Base-by-base conservation (phyloP, 2,113 vertebrate genomes). In the Oncorhynchus clarkii region DNA sequence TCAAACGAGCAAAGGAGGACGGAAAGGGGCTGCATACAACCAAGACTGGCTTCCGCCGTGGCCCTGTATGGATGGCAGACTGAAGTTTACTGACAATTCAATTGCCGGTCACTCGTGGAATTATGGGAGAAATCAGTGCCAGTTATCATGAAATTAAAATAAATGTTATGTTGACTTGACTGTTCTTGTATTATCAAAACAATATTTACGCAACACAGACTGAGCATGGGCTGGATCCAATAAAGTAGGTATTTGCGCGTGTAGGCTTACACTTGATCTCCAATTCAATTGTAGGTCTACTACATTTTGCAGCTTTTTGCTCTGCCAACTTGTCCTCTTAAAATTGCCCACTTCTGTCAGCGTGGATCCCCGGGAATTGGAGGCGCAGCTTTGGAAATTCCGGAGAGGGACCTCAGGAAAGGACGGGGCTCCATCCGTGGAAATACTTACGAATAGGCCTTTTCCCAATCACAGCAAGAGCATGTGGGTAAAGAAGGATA, bases 381-480 rank as follows among this genome's bases (percentile, higher is more conserved):
- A 84, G 72, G 79, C 77, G 48, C 65, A 74, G 77, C 72, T 27
- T 59, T 11, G 76, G 71, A 79, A 75, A 77, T 80, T 67, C 59
- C 69, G 80, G 78, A 88, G 80, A 13, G 62, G 75, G 70, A 80
- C 81, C 74, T 74, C 78, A 88, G 87, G 87, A 90, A 86, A 90
- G 77, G 67, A 90, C 86, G 80, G 70, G 84, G 89, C 80, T 85
- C 71, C 14, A 54, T 85, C 48, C 66, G 65, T 66, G 73, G 80
- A 59, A 81, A 79, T 29, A 79, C 54, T 78, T 45, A 49, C 70
- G 51, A 82, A 80, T 51, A 85, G 89, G 88, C 88, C 86, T 34
- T 72, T 75, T 71, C 39, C 34, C 11, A 24, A n/a, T 13, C 48
- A 54, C 16, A 74, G 81, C 68, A 72, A 72, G 26, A 73, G 71